Percentiles rank a stretch among this genome's conserved stretches.
Evolutionary conservation across 2,113 vertebrate species (phyloP).

Genomic region (Condylura cristata): DNA sequence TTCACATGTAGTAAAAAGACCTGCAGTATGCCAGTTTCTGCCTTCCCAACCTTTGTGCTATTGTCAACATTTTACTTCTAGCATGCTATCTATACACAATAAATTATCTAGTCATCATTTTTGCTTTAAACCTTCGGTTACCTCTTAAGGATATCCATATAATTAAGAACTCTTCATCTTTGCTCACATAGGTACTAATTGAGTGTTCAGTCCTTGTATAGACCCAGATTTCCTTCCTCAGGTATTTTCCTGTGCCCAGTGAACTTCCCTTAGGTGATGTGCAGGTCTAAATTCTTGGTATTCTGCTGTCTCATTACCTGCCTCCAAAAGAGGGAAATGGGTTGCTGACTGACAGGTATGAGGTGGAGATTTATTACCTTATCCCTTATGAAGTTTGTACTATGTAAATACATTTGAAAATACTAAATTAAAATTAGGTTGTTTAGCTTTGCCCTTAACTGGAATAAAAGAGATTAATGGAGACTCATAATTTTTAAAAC

Average conservation of each 20-base stretch:
- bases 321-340: too few relatives aligned
- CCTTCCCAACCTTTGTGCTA: neutral
- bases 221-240: neutral
- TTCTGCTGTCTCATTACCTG: too few relatives aligned
- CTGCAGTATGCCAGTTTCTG: neutral
- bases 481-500: neutral
- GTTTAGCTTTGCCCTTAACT: neutral
- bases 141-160: neutral
- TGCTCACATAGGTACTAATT: neutral
- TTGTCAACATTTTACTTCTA: neutral
- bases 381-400: neutral
- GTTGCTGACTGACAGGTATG: neutral
- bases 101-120: neutral
- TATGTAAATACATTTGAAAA: neutral
- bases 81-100: neutral
- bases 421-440: neutral
- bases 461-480: neutral
- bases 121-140: neutral
- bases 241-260: neutral
- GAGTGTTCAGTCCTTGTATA: neutral
- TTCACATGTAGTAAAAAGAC: neutral
- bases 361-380: neutral
- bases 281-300: neutral
- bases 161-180: neutral
- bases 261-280: neutral